Base-by-base conservation (phyloP, 2,113 vertebrate genomes). In the Chaetodon auriga region DNA sequence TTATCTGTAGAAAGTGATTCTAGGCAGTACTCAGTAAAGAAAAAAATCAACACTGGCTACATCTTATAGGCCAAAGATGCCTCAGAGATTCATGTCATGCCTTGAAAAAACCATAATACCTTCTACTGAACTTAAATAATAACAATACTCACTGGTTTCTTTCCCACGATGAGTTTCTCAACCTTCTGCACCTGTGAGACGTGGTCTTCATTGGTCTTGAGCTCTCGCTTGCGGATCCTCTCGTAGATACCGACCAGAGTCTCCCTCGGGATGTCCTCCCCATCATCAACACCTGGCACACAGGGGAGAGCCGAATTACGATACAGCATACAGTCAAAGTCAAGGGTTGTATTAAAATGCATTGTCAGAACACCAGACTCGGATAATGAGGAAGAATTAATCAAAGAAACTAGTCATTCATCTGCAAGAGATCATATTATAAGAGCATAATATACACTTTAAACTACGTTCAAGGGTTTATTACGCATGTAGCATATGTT, bases 151-250 rank as follows among this genome's bases (percentile, higher is more conserved):
- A 99, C 98, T 15, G 97, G 98, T 91, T 99, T 99, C 95, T 99
- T 99, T 41, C 98, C 98, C 65, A 99, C 98, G 3, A 99, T 99
- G 90, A 99, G 97, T 83, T 99, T 98, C 91, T 99, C 98, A 71
- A 99, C 98, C 93, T 99, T 99, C 94, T 99, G 98, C 85, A 99
- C 98, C 86, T 99, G 98, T 1, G 98, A 98, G 53, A 99, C 98
- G 0, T 99, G 98, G 92, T 99, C 98, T 85, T 99, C 98, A 0
- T 97, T 99, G 19, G 98, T 99, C 88, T 98, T 99, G 60, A 99
- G 96, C 87, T 99, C 98, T 35, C 97, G 96, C 87, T 98, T 97
- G n/a, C 96, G 98, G 92, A 99, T 99, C 75, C 98, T 96, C 87
- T 99, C 98, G 0, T 99, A 99, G 92, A 99, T 99, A 4, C 98